These are phyloP conservation scores for Choristoneura rosaceana DNA, from an alignment of 2,888 invertebrate species.

Conservation along the genomic window DNA sequence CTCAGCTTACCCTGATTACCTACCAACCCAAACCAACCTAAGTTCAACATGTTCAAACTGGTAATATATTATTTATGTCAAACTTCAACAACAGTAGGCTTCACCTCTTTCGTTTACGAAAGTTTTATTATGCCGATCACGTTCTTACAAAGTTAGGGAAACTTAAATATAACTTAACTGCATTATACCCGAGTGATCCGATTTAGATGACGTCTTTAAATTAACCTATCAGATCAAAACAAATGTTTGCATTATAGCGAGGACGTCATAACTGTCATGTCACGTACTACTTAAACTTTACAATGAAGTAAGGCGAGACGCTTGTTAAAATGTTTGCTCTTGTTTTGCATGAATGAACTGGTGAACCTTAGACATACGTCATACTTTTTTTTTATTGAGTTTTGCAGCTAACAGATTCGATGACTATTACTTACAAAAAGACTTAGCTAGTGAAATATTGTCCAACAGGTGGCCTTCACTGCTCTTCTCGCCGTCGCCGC, in stretches of 20 bases:
- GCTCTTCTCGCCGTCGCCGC: constrained; percentile 69
- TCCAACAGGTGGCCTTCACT: constrained; percentile 67
- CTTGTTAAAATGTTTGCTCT: constrained; percentile 6
- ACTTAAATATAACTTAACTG: constrained; percentile 20
- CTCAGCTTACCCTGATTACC: constrained; percentile 50
- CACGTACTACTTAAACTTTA: constrained; percentile 13
- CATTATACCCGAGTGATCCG: constrained; percentile 3
- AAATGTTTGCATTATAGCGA: constrained; percentile 19
- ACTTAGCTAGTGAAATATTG: neutral
- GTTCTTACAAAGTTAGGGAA: constrained; percentile 9
- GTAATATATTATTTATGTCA: constrained; percentile 54
- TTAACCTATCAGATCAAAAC: constrained; percentile 12
- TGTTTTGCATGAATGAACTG: constrained; percentile 5
- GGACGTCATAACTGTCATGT: constrained; percentile 22
- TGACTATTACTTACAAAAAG: neutral
- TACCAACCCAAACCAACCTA: constrained; percentile 52
- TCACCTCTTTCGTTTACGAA: neutral
- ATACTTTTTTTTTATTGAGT: neutral
- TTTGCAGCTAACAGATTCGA: too few species aligned
- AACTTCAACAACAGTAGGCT: neutral
- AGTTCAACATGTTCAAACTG: constrained; percentile 79
- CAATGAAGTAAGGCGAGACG: neutral
- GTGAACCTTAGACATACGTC: neutral
- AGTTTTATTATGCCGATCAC: constrained; percentile 8
- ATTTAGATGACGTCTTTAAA: constrained; percentile 20